Evolutionary conservation across 2,797 vertebrate genomes (phyloP), one percentile per base, ranked within the genome.

Genomic region (Sebastes vulpes): DNA sequence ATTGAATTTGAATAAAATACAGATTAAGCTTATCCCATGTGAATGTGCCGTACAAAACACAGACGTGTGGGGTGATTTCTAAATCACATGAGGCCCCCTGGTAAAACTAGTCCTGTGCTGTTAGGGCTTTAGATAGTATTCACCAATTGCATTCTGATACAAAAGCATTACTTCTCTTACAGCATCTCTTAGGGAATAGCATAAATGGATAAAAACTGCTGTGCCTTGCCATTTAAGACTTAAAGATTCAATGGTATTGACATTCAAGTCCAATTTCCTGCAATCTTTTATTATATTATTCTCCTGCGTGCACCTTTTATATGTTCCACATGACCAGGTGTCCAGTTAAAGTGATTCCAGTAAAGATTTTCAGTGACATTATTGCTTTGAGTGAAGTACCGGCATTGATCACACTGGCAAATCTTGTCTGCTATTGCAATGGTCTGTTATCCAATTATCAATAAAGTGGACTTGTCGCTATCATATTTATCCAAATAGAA

Each of bases 91-190:
- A n/a, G 42, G 16, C 1, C 48, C 48, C 48, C 48, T 50, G 42
- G 48, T 50, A 50, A 50, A 50, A 9, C n/a, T 20, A 50, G 48
- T 50, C 48, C n/a, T 20, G 48, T 50, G 48, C n/a, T n/a, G 9
- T n/a, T 50, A 50, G 7, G 4, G 48, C 48, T 50, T 50, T 20
- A 50, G 48, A 50, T 9, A 10, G 3, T 50, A 58, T 26, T 84
- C 71, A 66, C n/a, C 52, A 29, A 20, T 58, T 65, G 74, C n/a
- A 57, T 61, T 48, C 16, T 71, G 57, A 16, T 64, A 70, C 32
- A 53, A 46, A 53, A 58, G 1, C 25, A 3, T 65, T 65, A 4
- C 60, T 65, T 23, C 14, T 66, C 46, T 52, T 20, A 6, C 2
- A 65, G 26, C 48, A 21, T 54, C 31, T 79, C 46, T 4, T 21